Evolutionary conservation across 2,113 vertebrate genomes (phyloP).

Genomic region (Hippocampus zosterae): DNA sequence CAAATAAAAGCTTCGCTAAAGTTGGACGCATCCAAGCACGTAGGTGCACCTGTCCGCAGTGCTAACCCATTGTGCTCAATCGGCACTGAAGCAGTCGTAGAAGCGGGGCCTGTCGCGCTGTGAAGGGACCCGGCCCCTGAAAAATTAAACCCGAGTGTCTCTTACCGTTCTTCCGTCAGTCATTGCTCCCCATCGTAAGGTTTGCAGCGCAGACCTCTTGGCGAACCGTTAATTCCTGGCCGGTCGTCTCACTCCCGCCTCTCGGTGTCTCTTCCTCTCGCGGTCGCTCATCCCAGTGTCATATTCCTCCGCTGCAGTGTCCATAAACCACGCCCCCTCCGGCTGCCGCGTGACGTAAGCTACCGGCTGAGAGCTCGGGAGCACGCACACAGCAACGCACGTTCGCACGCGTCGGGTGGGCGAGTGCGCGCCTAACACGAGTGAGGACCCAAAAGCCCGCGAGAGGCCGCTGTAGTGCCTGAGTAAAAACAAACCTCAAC

Average conservation of each 20-base stretch:
- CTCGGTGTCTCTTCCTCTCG: slow-evolving; percentile 47
- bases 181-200: slow-evolving; percentile 59
- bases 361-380: background rate
- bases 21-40: slow-evolving; percentile 43
- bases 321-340: slow-evolving; percentile 68
- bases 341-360: slow-evolving; percentile 60
- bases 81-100: slow-evolving; percentile 42
- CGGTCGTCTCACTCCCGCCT: slow-evolving; percentile 47
- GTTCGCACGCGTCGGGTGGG: background rate
- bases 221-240: slow-evolving; percentile 58
- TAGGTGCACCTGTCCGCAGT: slow-evolving; percentile 72
- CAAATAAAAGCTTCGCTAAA: slow-evolving; percentile 40
- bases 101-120: slow-evolving; percentile 20
- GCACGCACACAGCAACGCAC: background rate
- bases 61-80: slow-evolving; percentile 51
- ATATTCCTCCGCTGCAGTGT: slow-evolving; percentile 77
- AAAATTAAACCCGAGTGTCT: background rate
- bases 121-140: background rate
- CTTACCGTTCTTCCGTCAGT: slow-evolving; percentile 68
- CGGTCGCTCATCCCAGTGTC: slow-evolving; percentile 71
- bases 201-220: slow-evolving; percentile 49
- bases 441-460: slow-evolving; percentile 23
- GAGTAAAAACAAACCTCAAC: slow-evolving; percentile 4
- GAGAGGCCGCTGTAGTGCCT: slow-evolving; percentile 41
- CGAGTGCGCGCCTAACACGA: background rate